Conservation (phyloP, 2,888 invertebrate species). For the Encarsia formosa region DNA sequence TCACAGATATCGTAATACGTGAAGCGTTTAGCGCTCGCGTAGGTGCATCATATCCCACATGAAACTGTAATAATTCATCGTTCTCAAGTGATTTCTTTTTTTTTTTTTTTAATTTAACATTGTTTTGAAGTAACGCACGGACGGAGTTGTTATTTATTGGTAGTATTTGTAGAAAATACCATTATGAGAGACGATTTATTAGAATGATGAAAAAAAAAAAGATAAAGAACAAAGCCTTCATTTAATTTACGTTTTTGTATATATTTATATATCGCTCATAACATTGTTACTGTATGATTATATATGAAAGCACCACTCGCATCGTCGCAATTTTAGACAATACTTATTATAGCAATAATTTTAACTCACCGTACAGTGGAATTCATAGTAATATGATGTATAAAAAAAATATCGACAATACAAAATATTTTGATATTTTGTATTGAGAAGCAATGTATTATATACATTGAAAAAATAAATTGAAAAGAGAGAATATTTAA, state of each 20-base stretch:
- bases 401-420: constrained; percentile 17
- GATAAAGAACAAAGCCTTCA: constrained; percentile 7
- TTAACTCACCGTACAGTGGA: constrained; percentile 22
- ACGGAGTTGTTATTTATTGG: constrained; percentile 24
- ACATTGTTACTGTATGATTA: constrained; percentile 24
- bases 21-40: background rate
- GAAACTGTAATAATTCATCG: background rate
- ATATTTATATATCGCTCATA: constrained; percentile 25
- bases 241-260: constrained; percentile 24
- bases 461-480: constrained; percentile 9
- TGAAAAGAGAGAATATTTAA: constrained; percentile 11
- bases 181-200: no score
- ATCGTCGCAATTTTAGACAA: constrained; percentile 27
- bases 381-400: constrained; percentile 16
- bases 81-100: constrained; percentile 2
- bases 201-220: constrained; percentile 13
- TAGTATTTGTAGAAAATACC: constrained; percentile 15
- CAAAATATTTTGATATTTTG: constrained; percentile 24
- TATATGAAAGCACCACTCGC: constrained; percentile 15
- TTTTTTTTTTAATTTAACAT: constrained; percentile 10
- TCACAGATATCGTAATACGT: constrained; percentile 36
- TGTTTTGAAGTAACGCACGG: constrained; percentile 13
- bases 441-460: constrained; percentile 17
- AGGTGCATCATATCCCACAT: background rate
- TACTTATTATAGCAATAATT: constrained; percentile 24